These are phyloP conservation scores for Rhinella marina DNA, from an alignment of 2,797 vertebrate genomes.

Conservation along the genomic window DNA sequence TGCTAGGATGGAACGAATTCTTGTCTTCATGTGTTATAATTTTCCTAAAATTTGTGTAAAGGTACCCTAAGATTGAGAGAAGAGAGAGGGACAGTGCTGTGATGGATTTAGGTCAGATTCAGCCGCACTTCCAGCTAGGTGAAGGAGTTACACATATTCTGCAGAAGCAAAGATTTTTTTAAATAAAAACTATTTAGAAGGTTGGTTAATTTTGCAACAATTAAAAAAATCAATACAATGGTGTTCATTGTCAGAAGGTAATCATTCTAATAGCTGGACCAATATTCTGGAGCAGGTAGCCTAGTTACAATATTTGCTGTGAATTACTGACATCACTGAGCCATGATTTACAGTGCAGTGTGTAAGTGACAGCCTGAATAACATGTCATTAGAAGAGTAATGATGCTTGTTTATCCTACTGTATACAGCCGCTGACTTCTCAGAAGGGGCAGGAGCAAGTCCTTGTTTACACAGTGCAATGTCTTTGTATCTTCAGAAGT, in stretches of 20 bases:
- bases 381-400: slow-evolving; percentile 25
- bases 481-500: neutral
- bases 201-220: no score
- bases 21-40: no score
- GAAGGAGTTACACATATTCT: no score
- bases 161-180: no score
- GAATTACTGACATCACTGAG: neutral
- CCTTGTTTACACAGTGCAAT: slow-evolving; percentile 3
- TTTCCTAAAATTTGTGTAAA: no score
- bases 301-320: neutral
- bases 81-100: no score
- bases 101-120: no score
- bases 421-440: slow-evolving; percentile 19
- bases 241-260: neutral
- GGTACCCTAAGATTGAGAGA: no score
- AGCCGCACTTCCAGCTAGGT: no score
- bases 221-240: no score
- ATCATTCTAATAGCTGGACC: neutral
- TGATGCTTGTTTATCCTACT: slow-evolving; percentile 2
- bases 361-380: neutral
- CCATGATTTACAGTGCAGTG: neutral
- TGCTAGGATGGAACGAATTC: no score
- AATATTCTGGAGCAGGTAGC: neutral
- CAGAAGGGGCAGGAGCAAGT: neutral
- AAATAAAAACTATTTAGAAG: no score